phyloP scores from a whole-genome alignment of 2,113 vertebrate species.

The Myotis davidii region DNA sequence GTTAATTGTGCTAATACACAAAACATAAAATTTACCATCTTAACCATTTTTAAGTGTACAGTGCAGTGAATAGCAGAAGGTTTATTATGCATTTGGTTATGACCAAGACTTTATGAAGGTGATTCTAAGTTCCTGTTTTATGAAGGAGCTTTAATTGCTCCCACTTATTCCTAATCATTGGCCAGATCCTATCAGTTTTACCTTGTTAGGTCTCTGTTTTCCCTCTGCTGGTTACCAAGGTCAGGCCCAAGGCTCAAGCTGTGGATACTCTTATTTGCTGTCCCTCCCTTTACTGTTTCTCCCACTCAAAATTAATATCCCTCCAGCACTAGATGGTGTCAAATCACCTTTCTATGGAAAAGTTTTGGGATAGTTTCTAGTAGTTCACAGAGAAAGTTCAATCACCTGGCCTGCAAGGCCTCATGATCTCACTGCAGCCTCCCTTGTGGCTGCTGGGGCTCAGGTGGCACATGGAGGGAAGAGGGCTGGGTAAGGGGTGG shows the following conservation, averaged over 20 bases:
- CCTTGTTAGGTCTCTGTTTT: background rate
- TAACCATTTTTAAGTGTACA: background rate
- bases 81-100: conserved; percentile 7
- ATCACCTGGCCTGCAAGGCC: background rate
- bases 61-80: background rate
- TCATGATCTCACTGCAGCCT: background rate
- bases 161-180: background rate
- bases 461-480: background rate
- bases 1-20: background rate
- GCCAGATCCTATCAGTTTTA: background rate
- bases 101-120: background rate
- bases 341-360: conserved; percentile 18
- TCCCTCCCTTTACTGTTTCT: background rate
- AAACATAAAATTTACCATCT: background rate
- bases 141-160: background rate
- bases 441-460: background rate
- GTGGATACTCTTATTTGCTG: background rate
- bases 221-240: background rate
- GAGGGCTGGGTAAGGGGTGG: background rate
- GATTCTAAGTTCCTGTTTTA: background rate
- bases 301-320: background rate
- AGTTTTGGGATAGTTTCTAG: background rate
- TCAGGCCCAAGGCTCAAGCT: background rate
- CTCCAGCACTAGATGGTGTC: background rate
- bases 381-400: background rate